Evolutionary conservation across 2,113 vertebrate species (phyloP), one percentile per base, ranked within the genome.

Genomic region (Rattus norvegicus): DNA sequence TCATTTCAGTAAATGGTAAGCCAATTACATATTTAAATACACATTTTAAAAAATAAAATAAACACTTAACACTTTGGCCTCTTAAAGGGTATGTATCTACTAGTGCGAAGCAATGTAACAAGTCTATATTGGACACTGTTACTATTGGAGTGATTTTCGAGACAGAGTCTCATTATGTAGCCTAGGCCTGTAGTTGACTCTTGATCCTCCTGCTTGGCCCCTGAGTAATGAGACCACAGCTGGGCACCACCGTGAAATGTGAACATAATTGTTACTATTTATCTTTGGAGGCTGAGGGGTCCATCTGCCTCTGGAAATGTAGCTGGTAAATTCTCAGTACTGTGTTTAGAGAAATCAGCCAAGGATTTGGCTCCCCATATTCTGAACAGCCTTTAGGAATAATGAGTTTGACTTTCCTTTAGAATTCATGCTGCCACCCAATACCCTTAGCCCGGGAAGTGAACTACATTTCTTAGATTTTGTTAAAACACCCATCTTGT

Each of bases 401-500:
- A 95, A 75, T 77, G 28, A 88, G 28, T 28, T 65, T 91, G 91
- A 85, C 43, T 47, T 95, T 97, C 88, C 86, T 96, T 85, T 96
- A 96, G 94, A 95, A 77, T 69, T 95, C 91, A 94, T 70, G 70
- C 43, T 95, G 63, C 88, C 59, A 86, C 77, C 81, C 70, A 93
- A 72, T 67, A 54, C 2, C 7, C 86, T 92, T 92, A 76, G 88
- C 92, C 54, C 77, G 54, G 69, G 56, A 91, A 26, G 49, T 52
- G 73, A 86, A 77, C 67, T 63, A 59, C 30, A 59, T 91, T 79
- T 92, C 49, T 67, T 43, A 85, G 69, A 84, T 97, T 91, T 95
- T 83, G 73, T 87, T 43, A 65, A 91, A 96, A 11, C 72, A 56
- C 12, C 54, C 47, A 19, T 69, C 59, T 70, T 49, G 36, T 33